phyloP scores from a whole-genome alignment of 1,140 invertebrate species.

The Matsumurasca onukii region DNA sequence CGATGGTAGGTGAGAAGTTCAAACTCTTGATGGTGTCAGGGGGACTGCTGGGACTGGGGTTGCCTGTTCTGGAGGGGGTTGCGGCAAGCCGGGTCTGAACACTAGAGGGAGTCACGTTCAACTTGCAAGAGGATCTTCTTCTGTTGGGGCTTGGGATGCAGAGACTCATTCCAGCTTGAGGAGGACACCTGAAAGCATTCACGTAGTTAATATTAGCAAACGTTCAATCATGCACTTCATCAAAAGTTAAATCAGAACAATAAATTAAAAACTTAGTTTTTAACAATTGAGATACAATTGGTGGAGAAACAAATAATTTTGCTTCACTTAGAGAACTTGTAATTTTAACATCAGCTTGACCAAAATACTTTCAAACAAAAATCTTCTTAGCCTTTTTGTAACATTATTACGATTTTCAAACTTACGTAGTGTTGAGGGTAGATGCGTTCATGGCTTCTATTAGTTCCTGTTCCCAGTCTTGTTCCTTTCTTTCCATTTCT shows the following conservation, averaged over 20 bases:
- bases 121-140: slow-evolving; percentile 38
- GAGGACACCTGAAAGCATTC: slow-evolving; percentile 4
- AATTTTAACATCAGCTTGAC: too few relatives aligned
- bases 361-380: too few relatives aligned
- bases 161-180: not conserved
- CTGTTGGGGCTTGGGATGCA: slow-evolving; percentile 13
- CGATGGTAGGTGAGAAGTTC: slow-evolving; percentile 8
- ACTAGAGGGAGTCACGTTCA: slow-evolving; percentile 38
- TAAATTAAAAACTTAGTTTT: too few relatives aligned
- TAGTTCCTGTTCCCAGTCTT: slow-evolving; percentile 69
- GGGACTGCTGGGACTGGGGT: not conserved
- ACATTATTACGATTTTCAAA: too few relatives aligned
- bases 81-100: slow-evolving; percentile 37
- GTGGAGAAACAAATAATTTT: too few relatives aligned
- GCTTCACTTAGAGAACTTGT: too few relatives aligned
- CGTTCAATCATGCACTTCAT: too few relatives aligned
- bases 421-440: slow-evolving; percentile 38
- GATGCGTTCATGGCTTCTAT: slow-evolving; percentile 59
- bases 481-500: slow-evolving; percentile 65
- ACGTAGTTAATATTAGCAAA: too few relatives aligned
- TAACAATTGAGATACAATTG: too few relatives aligned
- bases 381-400: too few relatives aligned
- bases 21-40: slow-evolving; percentile 17
- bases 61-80: slow-evolving; percentile 17
- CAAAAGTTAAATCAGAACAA: too few relatives aligned